Base-by-base conservation (phyloP, 2,888 invertebrate genomes). In the Pristionchus exspectatus region DNA sequence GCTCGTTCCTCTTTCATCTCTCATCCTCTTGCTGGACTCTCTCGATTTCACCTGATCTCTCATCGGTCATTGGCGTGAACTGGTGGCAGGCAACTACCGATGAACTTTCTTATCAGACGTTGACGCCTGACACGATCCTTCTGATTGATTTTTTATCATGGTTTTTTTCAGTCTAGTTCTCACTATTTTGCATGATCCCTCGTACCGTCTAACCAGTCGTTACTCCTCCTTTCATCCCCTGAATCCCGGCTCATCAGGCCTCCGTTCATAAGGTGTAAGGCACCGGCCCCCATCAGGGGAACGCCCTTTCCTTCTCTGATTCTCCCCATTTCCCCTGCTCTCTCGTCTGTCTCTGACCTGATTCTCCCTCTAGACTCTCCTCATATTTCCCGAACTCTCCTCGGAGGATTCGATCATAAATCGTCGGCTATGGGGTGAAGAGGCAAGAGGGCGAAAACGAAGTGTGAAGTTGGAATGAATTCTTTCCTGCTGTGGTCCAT, bases 381-480 rank as follows among this genome's bases (percentile, higher is more conserved):
- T 33, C 33, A 30, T 33, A 33, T 38, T 12, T 14, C 33, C 18
- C 30, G 74, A 7, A 33, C 74, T 14, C 33, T 74, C 74, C 14
- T 14, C 2, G 74, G 74, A 21, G 18, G 18, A 74, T 30, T 74
- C 33, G 74, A 74, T 74, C 74, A 33, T 74, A 74, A 74, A 74
- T 74, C 74, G 33, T 74, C 18, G 50, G 54, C 10, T 16, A 83
- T 83, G 83, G 83, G 83, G 83, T 74, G 74, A n/a, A 12, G 33
- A 30, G 72, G 33, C n/a, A n/a, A n/a, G 69, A 27, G n/a, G n/a
- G 69, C 33, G 18, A 72, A 72, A 38, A 74, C 33, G 33, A 74
- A 38, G 74, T 74, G 74, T 18, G 33, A 33, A 33, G 74, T 30
- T 33, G 33, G 33, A 33, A 18, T 18, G 74, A 74, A 30, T 30